phyloP scores from a whole-genome alignment of 2,113 vertebrate genomes.

The Sceloporus tristichus region DNA sequence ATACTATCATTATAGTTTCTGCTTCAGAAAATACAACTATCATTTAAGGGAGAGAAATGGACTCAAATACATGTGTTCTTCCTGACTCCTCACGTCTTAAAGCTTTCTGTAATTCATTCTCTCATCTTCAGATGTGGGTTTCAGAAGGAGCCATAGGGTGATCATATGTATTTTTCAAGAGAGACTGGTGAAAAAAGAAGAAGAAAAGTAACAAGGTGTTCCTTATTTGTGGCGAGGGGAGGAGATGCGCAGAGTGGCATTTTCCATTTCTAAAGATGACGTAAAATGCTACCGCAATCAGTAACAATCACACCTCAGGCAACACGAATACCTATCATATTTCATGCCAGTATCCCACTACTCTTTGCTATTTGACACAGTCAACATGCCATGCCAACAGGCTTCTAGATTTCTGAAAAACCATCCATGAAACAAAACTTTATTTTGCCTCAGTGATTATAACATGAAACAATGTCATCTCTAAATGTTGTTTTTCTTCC shows the following conservation, averaged over 20 bases:
- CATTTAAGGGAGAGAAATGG: slow-evolving; percentile 69
- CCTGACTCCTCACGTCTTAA: slow-evolving; percentile 52
- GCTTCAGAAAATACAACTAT: slow-evolving; percentile 68
- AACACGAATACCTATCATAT: slow-evolving; percentile 48
- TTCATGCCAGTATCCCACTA: slow-evolving; percentile 6
- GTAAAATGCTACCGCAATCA: slow-evolving; percentile 70
- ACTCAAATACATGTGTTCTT: slow-evolving; percentile 65
- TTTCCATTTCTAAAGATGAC: slow-evolving; percentile 73
- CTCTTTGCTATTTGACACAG: slow-evolving; percentile 57
- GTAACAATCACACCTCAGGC: slow-evolving; percentile 51
- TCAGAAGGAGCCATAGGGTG: slow-evolving; percentile 72
- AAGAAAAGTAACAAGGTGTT: slow-evolving; percentile 70
- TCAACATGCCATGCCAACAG: slow-evolving; percentile 33
- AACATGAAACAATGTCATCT: neutral
- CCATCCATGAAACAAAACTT: slow-evolving; percentile 34
- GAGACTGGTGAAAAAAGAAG: slow-evolving; percentile 76
- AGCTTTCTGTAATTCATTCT: slow-evolving; percentile 73
- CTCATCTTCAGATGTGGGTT: slow-evolving; percentile 66
- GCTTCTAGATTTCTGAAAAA: slow-evolving; percentile 53
- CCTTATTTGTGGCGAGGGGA: slow-evolving; percentile 69
- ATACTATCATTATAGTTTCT: slow-evolving; percentile 67
- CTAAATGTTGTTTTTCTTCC: neutral
- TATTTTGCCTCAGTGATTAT: slow-evolving; percentile 45
- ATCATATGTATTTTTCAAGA: slow-evolving; percentile 80
- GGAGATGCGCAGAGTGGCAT: slow-evolving; percentile 67